A percentile compares a stretch with the other conserved stretches of the same genome.
phyloP scores from a whole-genome alignment of 2,113 vertebrate genomes.

The Pogonocichla stellata region DNA sequence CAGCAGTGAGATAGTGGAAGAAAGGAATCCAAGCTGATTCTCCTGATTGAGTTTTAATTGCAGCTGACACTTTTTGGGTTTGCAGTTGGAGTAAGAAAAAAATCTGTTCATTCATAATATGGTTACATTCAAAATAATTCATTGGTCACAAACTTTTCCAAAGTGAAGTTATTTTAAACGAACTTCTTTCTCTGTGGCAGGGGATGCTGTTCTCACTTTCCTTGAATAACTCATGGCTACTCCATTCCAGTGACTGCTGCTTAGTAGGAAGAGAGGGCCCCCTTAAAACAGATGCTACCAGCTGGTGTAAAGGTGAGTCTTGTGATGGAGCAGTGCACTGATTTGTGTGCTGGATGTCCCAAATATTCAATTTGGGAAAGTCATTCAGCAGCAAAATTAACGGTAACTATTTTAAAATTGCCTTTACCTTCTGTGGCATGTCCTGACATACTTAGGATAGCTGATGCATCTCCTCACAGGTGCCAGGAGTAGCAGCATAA shows the following conservation, averaged over 20 bases:
- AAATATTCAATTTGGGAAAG: conserved; percentile 35
- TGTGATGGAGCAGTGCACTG: background rate
- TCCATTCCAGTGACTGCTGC: background rate
- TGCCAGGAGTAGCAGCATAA: background rate
- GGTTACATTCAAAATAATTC: background rate
- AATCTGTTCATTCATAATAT: background rate
- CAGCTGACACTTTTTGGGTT: background rate
- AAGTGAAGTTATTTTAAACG: background rate
- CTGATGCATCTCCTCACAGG: background rate
- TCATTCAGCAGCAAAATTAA: conserved; percentile 37
- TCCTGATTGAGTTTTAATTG: background rate
- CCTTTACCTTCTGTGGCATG: conserved; percentile 48
- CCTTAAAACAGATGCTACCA: background rate
- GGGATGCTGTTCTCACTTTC: background rate
- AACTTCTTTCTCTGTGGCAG: background rate
- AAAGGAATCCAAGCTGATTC: background rate
- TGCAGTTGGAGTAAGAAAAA: background rate
- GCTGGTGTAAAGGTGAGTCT: background rate
- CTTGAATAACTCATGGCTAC: background rate
- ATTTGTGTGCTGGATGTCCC: conserved; percentile 28
- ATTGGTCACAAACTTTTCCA: background rate
- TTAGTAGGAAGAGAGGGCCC: background rate
- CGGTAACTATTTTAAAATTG: conserved; percentile 51
- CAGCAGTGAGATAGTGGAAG: background rate
- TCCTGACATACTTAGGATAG: conserved; percentile 58